These are phyloP conservation scores for Tetragnatha versicolor DNA, from an alignment of 1,140 invertebrate genomes.

Conservation along the genomic window DNA sequence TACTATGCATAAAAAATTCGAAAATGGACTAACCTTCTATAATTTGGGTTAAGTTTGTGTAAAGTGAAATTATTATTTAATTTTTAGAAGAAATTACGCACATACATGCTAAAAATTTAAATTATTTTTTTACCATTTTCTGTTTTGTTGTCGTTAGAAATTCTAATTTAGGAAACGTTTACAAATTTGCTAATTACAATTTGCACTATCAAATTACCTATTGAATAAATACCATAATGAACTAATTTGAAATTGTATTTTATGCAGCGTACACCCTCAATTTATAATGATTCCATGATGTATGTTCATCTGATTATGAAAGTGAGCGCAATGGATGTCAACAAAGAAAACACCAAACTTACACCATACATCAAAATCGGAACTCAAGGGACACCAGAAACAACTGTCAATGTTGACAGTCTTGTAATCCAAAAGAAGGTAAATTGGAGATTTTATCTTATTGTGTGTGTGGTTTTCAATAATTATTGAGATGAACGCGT, in stretches of 20 bases:
- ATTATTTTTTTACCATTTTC: too few relatives aligned
- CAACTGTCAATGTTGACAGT: neutral
- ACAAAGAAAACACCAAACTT: constrained; percentile 26
- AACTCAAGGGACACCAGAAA: constrained; percentile 38
- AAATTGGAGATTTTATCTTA: neutral
- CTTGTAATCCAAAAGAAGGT: constrained; percentile 30
- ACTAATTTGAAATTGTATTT: neutral
- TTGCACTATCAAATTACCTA: too few relatives aligned
- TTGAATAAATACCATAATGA: neutral
- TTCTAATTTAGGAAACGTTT: too few relatives aligned
- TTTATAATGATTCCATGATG: constrained; percentile 51
- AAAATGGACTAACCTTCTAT: neutral
- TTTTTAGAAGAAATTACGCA: too few relatives aligned
- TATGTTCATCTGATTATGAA: constrained; percentile 51
- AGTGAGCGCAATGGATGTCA: constrained; percentile 47
- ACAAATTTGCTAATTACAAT: too few relatives aligned
- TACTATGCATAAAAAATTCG: too few relatives aligned
- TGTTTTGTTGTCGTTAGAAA: too few relatives aligned
- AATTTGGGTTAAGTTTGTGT: neutral
- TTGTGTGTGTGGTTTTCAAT: neutral
- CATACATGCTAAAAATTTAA: too few relatives aligned
- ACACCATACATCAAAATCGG: constrained; percentile 8
- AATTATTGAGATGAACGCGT: too few relatives aligned
- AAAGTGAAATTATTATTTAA: neutral
- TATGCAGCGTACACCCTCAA: constrained; percentile 33